Percentiles rank a stretch among this genome's conserved stretches.
phyloP scores from a whole-genome alignment of 2,888 invertebrate species.

The Leptopilina myrica region DNA sequence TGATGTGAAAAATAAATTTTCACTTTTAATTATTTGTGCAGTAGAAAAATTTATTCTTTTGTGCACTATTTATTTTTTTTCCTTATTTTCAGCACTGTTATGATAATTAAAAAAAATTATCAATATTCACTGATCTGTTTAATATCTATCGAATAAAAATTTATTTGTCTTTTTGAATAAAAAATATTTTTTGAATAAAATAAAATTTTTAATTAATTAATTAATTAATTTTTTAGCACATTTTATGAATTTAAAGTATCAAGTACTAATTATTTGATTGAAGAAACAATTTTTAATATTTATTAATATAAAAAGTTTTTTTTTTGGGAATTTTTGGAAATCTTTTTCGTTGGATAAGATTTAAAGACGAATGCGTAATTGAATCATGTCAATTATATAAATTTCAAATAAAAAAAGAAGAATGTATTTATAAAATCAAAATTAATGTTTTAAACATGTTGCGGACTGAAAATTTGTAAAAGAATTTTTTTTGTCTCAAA shows the following conservation, averaged over 20 bases:
- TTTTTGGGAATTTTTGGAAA: background rate
- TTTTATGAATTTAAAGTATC: background rate
- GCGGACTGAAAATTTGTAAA: constrained; percentile 2
- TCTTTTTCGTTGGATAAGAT: background rate
- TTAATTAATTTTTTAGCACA: too few species aligned
- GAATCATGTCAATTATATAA: constrained; percentile 30
- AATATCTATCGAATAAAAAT: too few species aligned
- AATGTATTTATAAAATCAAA: constrained; percentile 24
- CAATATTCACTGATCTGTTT: too few species aligned
- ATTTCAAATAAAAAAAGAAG: constrained; percentile 3
- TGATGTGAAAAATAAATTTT: background rate
- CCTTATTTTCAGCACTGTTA: background rate
- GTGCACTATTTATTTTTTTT: background rate
- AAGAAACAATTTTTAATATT: too few species aligned
- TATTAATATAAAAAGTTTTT: background rate
- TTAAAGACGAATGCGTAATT: background rate
- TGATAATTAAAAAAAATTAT: background rate
- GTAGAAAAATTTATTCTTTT: background rate
- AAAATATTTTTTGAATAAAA: too few species aligned
- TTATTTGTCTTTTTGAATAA: too few species aligned
- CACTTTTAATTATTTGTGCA: background rate
- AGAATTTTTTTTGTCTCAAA: background rate
- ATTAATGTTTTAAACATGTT: background rate
- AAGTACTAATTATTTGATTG: too few species aligned
- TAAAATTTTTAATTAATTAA: too few species aligned